Percentiles rank a stretch among this genome's conserved stretches.
These are phyloP conservation scores for Sapajus apella DNA, from an alignment of 2,113 vertebrate species.

Conservation along the genomic window DNA sequence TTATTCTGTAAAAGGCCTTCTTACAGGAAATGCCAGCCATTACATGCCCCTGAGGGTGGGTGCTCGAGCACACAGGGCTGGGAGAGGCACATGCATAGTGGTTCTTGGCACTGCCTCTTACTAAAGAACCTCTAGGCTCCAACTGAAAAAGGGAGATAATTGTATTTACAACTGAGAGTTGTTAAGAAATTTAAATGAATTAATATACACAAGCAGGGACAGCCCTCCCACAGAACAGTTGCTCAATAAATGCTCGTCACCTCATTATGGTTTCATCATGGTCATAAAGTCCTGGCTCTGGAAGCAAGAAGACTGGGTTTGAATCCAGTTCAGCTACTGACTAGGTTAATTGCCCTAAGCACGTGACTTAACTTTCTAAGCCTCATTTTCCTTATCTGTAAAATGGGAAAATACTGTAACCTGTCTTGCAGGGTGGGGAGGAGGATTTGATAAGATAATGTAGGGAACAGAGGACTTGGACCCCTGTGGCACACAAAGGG, in stretches of 20 bases:
- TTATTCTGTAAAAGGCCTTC: not conserved
- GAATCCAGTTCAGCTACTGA: not conserved
- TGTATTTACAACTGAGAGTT: not conserved
- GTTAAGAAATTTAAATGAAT: not conserved
- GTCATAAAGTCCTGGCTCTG: not conserved
- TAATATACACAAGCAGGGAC: not conserved
- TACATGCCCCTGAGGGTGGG: not conserved
- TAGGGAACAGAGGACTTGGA: not conserved
- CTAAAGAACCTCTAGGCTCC: not conserved
- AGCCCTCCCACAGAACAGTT: not conserved
- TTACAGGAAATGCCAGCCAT: not conserved
- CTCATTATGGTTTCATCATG: no score
- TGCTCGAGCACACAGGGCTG: accelerated
- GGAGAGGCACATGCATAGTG: not conserved
- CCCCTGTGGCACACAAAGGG: no score
- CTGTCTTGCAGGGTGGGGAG: not conserved
- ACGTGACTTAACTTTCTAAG: not conserved
- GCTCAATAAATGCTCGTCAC: not conserved
- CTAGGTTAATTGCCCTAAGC: not conserved
- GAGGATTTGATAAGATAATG: not conserved
- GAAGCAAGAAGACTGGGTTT: not conserved
- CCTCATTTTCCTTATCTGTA: constrained; percentile 13
- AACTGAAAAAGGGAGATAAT: not conserved
- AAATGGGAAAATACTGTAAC: not conserved
- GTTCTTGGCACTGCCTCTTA: not conserved